Evolutionary conservation across 2,888 invertebrate genomes (phyloP), one percentile per base, ranked within the genome.

Genomic region (Ectemnius cavifrons): DNA sequence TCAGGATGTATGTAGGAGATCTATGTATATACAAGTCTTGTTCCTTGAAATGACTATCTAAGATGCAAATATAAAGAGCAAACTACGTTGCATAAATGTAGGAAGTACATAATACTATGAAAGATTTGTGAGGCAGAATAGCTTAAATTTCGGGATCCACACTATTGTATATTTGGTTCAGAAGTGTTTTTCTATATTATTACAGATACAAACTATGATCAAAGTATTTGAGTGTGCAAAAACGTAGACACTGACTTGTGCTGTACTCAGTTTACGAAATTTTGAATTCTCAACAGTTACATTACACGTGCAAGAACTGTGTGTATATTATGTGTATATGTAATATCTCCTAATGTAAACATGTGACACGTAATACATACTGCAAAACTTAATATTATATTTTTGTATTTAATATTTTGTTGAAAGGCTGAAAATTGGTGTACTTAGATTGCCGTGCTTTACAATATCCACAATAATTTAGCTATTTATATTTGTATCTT

Each of bases 11-110:
- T 37, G 8, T 37, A 37, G 37, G 37, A 37, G 37, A 37, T 6
- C 37, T 37, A 73, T 67, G 66, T 83, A 78, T 80, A 82, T 67
- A 83, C 80, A 82, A 71, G 71, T 65, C 71, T 71, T 71, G 70
- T 67, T 75, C 61, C 62, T 66, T 73, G 66, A 56, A 45, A 52
- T 57, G 72, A 56, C 58, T 75, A 73, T 75, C 56, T 69, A 83
- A 76, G 71, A 77, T 71, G 79, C 73, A 73, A 72, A 82, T 69
- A 73, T 73, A 78, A 80, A 73, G 46, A 73, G 63, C 68, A 71
- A 64, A 61, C 73, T 65, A 61, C 46, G 8, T 61, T 37, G 8
- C 11, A 37, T 37, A 37, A 37, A 37, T 11, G 37, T 37, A 37
- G 37, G 6, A 11, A 37, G 37, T 37, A 37, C 37, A 23, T 23